phyloP scores from a whole-genome alignment of 1,140 invertebrate genomes.

The Pseudomyrmex dendroicus region DNA sequence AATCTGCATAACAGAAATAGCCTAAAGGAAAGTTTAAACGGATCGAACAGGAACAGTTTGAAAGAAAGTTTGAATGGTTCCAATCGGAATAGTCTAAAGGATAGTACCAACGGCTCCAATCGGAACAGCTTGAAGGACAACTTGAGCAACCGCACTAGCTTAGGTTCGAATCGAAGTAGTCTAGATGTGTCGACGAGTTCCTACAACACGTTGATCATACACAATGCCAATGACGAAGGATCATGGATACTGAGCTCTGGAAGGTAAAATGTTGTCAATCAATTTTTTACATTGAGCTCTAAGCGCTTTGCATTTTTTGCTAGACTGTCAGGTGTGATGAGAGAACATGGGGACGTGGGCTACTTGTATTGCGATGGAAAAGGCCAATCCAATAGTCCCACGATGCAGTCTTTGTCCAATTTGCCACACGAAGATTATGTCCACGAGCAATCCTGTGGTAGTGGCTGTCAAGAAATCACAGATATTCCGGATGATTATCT shows the following conservation, averaged over 20 bases:
- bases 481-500: constrained; percentile 94
- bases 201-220: constrained; percentile 93
- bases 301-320: constrained; percentile 7
- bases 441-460: constrained; percentile 81
- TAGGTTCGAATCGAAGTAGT: constrained; percentile 89
- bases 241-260: constrained; percentile 86
- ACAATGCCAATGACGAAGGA: constrained; percentile 89
- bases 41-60: constrained; percentile 89
- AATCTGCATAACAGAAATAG: constrained; percentile 83
- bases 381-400: constrained; percentile 84
- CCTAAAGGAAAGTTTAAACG: constrained; percentile 85
- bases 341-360: constrained; percentile 82
- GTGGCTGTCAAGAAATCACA: constrained; percentile 90
- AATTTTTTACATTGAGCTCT: background rate
- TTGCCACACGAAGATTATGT: constrained; percentile 82
- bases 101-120: constrained; percentile 88
- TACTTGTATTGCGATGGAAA: constrained; percentile 84
- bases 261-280: constrained; percentile 79
- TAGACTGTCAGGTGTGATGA: constrained; percentile 81
- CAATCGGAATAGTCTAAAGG: constrained; percentile 90
- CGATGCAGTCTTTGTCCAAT: constrained; percentile 82
- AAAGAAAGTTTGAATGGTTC: constrained; percentile 86
- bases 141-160: constrained; percentile 82
- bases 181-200: constrained; percentile 91
- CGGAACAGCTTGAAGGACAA: constrained; percentile 85